These are phyloP conservation scores for Muscicapa striata DNA, from an alignment of 2,797 vertebrate species.

Conservation along the genomic window DNA sequence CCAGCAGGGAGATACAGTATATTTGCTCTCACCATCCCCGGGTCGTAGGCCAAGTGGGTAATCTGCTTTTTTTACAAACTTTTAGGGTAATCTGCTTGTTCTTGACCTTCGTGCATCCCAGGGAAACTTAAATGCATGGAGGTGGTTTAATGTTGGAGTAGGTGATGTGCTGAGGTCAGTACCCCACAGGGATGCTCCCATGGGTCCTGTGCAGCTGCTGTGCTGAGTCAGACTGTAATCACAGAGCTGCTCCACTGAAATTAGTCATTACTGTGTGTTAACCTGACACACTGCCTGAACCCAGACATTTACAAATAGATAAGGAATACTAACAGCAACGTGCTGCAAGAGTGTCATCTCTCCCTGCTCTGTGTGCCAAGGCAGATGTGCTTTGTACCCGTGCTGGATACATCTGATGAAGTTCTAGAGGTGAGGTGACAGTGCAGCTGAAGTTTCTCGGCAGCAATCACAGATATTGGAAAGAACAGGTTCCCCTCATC, in stretches of 20 bases:
- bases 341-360: background rate
- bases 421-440: background rate
- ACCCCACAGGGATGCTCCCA: accelerated
- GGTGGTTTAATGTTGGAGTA: background rate
- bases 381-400: background rate
- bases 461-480: background rate
- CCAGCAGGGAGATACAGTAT: slow-evolving; percentile 2
- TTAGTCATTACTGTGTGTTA: background rate
- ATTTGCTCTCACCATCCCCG: background rate
- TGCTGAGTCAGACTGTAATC: background rate
- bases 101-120: background rate
- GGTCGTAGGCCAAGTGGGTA: background rate
- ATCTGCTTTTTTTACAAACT: background rate
- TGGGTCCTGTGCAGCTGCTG: background rate
- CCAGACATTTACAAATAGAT: background rate
- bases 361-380: background rate
- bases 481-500: background rate
- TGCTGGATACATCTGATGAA: background rate
- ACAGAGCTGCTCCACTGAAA: background rate
- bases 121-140: background rate
- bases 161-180: background rate
- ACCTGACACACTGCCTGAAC: background rate
- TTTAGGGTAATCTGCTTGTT: background rate
- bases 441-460: background rate
- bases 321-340: background rate